These are phyloP conservation scores for Sarcophaga rosellei DNA, from an alignment of 2,888 invertebrate species.

Conservation along the genomic window DNA sequence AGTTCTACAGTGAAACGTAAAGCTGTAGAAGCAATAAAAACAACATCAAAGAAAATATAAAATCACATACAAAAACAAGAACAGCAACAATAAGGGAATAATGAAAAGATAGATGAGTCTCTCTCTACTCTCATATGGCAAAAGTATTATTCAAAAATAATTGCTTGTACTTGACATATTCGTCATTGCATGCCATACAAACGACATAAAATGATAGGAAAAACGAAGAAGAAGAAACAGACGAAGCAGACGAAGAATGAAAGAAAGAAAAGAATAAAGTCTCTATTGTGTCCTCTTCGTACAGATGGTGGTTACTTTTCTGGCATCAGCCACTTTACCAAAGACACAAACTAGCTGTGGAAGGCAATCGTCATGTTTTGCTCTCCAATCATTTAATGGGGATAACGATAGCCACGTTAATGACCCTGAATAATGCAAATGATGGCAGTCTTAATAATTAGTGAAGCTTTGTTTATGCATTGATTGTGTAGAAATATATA, in stretches of 20 bases:
- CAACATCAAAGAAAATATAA: slow-evolving; percentile 21
- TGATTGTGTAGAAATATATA: too few relatives aligned
- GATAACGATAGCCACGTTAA: too few relatives aligned
- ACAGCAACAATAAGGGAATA: slow-evolving; percentile 37
- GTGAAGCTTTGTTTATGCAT: too few relatives aligned
- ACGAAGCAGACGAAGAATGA: too few relatives aligned
- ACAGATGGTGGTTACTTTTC: too few relatives aligned
- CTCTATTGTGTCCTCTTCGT: too few relatives aligned
- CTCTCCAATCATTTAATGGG: too few relatives aligned
- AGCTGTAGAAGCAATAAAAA: slow-evolving; percentile 49
- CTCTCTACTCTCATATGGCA: slow-evolving; percentile 55
- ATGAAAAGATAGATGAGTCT: slow-evolving; percentile 64
- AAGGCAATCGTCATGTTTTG: too few relatives aligned
- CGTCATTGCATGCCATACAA: slow-evolving; percentile 35
- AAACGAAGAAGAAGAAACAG: background rate
- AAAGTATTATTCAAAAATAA: slow-evolving; percentile 67
- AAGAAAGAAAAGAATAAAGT: too few relatives aligned
- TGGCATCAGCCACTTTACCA: too few relatives aligned
- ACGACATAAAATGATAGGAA: background rate
- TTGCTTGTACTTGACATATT: slow-evolving; percentile 68
- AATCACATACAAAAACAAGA: slow-evolving; percentile 1
- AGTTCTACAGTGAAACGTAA: slow-evolving; percentile 55
- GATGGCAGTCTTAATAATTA: too few relatives aligned
- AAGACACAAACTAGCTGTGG: background rate
- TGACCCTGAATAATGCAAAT: too few relatives aligned